These are phyloP conservation scores for Argopecten irradians DNA, from an alignment of 1,140 invertebrate species.

Conservation along the genomic window DNA sequence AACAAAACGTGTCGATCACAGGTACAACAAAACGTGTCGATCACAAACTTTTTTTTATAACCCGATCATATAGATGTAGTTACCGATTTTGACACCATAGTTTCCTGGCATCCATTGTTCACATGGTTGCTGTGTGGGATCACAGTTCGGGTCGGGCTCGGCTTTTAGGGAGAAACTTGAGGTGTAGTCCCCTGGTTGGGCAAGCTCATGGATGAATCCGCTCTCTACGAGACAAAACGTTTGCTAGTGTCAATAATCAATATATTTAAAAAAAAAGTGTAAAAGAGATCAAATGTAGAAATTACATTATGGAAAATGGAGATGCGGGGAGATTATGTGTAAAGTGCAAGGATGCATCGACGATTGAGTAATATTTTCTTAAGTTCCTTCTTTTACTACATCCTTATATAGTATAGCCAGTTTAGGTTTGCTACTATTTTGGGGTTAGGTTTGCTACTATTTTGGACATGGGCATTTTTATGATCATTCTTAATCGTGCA, in stretches of 20 bases:
- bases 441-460: too few relatives aligned
- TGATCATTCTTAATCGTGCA: too few relatives aligned
- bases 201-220: constrained; percentile 63
- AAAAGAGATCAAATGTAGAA: neutral
- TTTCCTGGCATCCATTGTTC: constrained; percentile 73
- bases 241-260: neutral
- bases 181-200: constrained; percentile 61
- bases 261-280: neutral
- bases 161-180: constrained; percentile 65
- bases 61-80: constrained; percentile 29
- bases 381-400: too few relatives aligned
- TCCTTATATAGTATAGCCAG: too few relatives aligned
- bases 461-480: too few relatives aligned
- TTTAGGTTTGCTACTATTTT: too few relatives aligned
- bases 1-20: too few relatives aligned
- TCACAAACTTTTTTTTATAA: neutral
- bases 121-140: constrained; percentile 71
- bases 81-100: constrained; percentile 69
- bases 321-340: too few relatives aligned
- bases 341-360: too few relatives aligned
- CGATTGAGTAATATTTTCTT: too few relatives aligned
- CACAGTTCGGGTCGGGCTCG: constrained; percentile 70
- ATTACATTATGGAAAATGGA: neutral
- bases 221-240: constrained; percentile 48
- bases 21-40: too few relatives aligned